Conservation (phyloP, 2,888 invertebrate species). For the Diarsia mendica region DNA sequence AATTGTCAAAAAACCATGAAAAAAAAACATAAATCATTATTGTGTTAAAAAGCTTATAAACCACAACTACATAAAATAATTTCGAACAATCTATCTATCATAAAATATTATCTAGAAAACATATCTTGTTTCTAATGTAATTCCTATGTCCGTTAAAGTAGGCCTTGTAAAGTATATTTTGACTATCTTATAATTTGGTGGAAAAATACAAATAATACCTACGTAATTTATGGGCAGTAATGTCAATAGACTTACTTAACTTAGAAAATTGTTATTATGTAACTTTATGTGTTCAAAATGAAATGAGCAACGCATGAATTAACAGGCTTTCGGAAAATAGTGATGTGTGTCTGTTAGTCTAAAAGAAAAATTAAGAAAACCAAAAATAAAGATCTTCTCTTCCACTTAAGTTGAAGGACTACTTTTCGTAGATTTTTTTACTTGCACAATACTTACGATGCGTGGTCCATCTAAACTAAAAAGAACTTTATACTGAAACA, state of each 20-base stretch:
- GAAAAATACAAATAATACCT: conserved; percentile 43
- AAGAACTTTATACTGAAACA: background rate
- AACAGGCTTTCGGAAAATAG: background rate
- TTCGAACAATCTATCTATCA: conserved; percentile 24
- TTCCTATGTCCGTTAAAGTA: conserved; percentile 52
- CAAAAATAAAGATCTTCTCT: background rate
- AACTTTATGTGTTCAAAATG: no score
- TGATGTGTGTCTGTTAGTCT: background rate
- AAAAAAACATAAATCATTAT: background rate
- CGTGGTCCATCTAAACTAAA: background rate
- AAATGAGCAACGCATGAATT: background rate
- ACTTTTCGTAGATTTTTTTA: background rate
- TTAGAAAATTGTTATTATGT: background rate
- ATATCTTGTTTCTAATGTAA: conserved; percentile 56
- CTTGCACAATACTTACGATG: background rate
- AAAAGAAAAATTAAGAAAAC: background rate
- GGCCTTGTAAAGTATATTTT: conserved; percentile 37
- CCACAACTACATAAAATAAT: conserved; percentile 10
- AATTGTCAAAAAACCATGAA: conserved; percentile 8
- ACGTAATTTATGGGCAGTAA: conserved; percentile 10
- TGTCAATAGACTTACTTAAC: background rate
- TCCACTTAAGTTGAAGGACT: no score
- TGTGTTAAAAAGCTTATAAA: conserved; percentile 18
- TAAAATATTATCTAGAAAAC: conserved; percentile 40
- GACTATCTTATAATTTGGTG: conserved; percentile 28